These are phyloP conservation scores for Herpailurus yagouaroundi DNA, from an alignment of 2,113 vertebrate genomes.

Conservation along the genomic window DNA sequence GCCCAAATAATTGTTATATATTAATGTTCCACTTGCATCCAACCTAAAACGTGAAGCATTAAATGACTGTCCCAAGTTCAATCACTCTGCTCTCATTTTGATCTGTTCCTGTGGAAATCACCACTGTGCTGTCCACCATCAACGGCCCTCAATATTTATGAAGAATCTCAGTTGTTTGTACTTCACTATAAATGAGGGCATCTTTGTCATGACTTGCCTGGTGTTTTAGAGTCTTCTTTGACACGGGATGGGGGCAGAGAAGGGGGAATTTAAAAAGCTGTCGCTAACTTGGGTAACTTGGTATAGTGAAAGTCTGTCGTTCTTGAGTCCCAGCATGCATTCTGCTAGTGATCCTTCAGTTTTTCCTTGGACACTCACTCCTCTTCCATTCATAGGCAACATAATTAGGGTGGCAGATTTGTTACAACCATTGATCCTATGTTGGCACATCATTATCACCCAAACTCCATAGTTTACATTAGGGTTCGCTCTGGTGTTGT, in stretches of 20 bases:
- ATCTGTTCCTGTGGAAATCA: not conserved
- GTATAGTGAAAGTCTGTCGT: not conserved
- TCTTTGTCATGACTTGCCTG: not conserved
- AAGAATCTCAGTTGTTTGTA: not conserved
- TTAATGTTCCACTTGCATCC: slow-evolving; percentile 34
- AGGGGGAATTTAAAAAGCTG: not conserved
- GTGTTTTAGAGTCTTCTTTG: slow-evolving; percentile 4
- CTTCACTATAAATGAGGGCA: not conserved
- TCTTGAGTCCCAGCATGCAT: not conserved
- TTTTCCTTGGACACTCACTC: not conserved
- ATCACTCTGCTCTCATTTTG: not conserved
- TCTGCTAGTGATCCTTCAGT: not conserved
- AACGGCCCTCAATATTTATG: not conserved
- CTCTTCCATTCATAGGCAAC: not conserved
- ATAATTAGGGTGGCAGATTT: not conserved
- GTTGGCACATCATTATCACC: not conserved
- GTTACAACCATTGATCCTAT: not conserved
- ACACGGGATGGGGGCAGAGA: not conserved
- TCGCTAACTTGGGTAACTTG: not conserved
- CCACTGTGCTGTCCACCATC: not conserved
- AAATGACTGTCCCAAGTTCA: not conserved
- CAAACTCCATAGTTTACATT: not conserved
- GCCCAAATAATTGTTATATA: slow-evolving; percentile 61
- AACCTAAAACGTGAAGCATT: slow-evolving; percentile 41
- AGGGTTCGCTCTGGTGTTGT: not conserved